Base-by-base conservation (phyloP, 2,797 vertebrate genomes). In the Squalus acanthias region DNA sequence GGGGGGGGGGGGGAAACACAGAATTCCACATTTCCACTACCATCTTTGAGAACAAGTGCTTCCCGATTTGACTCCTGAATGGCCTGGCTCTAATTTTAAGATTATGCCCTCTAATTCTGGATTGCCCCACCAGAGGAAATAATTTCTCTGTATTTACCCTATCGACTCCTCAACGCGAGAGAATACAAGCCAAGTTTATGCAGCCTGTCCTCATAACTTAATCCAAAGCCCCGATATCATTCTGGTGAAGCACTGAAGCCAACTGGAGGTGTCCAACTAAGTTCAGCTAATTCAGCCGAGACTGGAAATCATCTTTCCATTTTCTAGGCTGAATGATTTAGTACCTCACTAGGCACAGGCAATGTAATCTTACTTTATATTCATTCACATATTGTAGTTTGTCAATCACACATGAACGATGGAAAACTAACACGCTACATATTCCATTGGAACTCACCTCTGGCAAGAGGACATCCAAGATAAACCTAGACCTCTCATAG, bases 391-490 rank as follows among this genome's bases (percentile, higher is more conserved):
- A 67, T 39, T 91, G 57, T 6, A 91, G 6, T n/a, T 17, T 53
- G 26, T 63, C 57, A 63, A 91, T n/a, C 26, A 88, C 24, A 20
- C 50, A 17, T 17, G 29, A 65, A 91, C 29, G 9, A 91, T 29
- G 26, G 33, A 33, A 53, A 7, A 29, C 53, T n/a, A 33, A n/a
- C 57, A 13, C 57, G n/a, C 50, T 39, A 57, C 10, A 72, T n/a
- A 7, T 33, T 76, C 24, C 70, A 57, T 74, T 29, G 33, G 46
- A 57, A 1, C 96, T 98, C 96, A 99, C 99, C 98, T 99, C 99
- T 1, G 99, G 99, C 87, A 99, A 97, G 24, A 99, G 98, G 96
- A 99, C 99, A 60, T 99, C 98, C 0, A 99, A 97, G 96, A 99
- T 98, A 96, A 99, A 98, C 1, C 98, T 97, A 70, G 99, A 98